A percentile compares a stretch with the other conserved stretches of the same genome.
These are phyloP conservation scores for Callimorpha dominula DNA, from an alignment of 2,888 invertebrate genomes.

Conservation along the genomic window DNA sequence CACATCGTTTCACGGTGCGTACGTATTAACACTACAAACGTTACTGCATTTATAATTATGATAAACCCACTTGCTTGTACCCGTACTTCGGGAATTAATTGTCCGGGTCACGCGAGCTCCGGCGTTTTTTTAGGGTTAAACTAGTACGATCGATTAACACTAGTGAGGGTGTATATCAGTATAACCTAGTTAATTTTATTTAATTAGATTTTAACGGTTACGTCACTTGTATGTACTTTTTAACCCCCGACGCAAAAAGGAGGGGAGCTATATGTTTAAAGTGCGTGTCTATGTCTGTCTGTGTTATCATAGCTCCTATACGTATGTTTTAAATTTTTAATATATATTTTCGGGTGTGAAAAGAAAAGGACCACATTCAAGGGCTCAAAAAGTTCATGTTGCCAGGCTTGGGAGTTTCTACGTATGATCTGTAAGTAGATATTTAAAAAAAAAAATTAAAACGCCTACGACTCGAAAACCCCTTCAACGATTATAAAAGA, in stretches of 20 bases:
- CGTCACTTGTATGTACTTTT: slow-evolving; percentile 36
- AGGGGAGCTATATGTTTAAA: neutral
- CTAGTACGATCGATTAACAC: slow-evolving; percentile 48
- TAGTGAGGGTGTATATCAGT: slow-evolving; percentile 42
- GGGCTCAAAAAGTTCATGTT: too few relatives aligned
- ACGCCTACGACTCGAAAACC: too few relatives aligned
- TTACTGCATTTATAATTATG: slow-evolving; percentile 52
- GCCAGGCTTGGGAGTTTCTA: too few relatives aligned
- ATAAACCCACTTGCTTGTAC: slow-evolving; percentile 52
- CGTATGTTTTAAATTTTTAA: too few relatives aligned
- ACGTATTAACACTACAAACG: slow-evolving; percentile 58
- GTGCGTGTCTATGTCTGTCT: neutral
- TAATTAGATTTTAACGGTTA: slow-evolving; percentile 45
- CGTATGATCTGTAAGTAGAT: too few relatives aligned
- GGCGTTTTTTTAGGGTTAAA: slow-evolving; percentile 56
- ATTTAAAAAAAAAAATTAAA: too few relatives aligned
- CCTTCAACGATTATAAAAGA: too few relatives aligned
- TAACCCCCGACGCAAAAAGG: neutral
- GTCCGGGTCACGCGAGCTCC: slow-evolving; percentile 68
- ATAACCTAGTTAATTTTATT: slow-evolving; percentile 52
- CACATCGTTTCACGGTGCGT: slow-evolving; percentile 62
- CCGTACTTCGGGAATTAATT: slow-evolving; percentile 70
- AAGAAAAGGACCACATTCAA: slow-evolving; percentile 13
- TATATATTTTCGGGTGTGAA: slow-evolving; percentile 27
- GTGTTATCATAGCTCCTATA: neutral